Evolutionary conservation across 2,113 vertebrate species (phyloP).

Genomic region (Chloebia gouldiae): DNA sequence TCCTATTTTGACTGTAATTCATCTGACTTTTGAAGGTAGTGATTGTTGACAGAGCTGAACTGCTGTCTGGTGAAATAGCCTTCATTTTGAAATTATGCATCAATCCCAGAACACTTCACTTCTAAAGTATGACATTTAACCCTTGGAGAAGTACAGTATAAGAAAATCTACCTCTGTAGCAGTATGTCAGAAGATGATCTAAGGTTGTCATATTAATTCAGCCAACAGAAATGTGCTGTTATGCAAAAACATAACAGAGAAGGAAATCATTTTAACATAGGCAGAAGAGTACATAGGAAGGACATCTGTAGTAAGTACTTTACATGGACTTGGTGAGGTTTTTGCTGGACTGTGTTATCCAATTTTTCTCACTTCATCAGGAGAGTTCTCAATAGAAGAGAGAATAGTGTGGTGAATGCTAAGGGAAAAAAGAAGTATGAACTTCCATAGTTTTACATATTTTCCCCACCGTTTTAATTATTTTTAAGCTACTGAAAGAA

Average conservation of each 20-base stretch:
- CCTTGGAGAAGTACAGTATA: not conserved
- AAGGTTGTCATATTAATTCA: not conserved
- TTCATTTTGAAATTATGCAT: not conserved
- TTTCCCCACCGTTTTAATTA: not conserved
- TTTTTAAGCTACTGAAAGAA: not conserved
- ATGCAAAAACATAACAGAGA: not conserved
- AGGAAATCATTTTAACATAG: not conserved
- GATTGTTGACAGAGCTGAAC: not conserved
- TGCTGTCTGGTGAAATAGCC: not conserved
- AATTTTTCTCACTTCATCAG: not conserved
- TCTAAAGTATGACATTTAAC: not conserved
- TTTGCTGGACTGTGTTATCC: not conserved
- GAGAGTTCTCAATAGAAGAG: not conserved
- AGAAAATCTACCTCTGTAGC: not conserved
- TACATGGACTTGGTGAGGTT: not conserved
- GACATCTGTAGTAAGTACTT: not conserved
- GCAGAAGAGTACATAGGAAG: not conserved
- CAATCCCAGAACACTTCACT: not conserved
- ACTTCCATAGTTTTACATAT: not conserved
- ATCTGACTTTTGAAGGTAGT: not conserved
- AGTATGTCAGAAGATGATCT: not conserved
- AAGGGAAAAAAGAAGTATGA: not conserved
- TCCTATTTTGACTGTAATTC: not conserved
- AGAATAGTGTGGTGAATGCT: not conserved
- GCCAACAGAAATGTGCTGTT: not conserved